Conservation (phyloP, 2,888 invertebrate species). For the Cosmopolites sordidus region DNA sequence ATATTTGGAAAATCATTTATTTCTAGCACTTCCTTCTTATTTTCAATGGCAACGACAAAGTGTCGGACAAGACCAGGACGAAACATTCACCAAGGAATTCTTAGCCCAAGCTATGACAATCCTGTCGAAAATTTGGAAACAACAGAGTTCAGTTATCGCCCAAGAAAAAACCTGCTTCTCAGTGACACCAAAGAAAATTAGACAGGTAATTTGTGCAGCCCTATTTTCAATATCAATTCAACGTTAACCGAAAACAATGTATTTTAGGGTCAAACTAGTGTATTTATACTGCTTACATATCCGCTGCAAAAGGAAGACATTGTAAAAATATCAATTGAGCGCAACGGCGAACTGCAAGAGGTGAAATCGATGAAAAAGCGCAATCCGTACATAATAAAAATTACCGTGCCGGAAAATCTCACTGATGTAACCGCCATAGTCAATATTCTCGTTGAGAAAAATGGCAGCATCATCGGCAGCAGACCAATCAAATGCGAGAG, state of each 20-base stretch:
- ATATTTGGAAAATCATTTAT: too few species aligned
- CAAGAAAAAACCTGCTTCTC: conserved; percentile 63
- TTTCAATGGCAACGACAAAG: conserved; percentile 77
- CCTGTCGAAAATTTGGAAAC: conserved; percentile 55
- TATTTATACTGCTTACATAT: conserved; percentile 73
- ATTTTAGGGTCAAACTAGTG: conserved; percentile 73
- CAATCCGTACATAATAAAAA: conserved; percentile 81
- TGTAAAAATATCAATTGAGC: conserved; percentile 73
- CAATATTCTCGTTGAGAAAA: conserved; percentile 75
- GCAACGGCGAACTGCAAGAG: conserved; percentile 70
- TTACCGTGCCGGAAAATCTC: conserved; percentile 77
- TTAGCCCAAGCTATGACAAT: conserved; percentile 78
- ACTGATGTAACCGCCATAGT: conserved; percentile 79
- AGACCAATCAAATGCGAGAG: conserved; percentile 88
- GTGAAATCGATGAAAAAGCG: conserved; percentile 70
- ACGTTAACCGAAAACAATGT: background rate
- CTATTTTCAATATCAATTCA: too few species aligned
- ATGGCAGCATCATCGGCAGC: conserved; percentile 72
- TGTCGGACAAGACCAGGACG: conserved; percentile 75
- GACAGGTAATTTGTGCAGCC: conserved; percentile 53
- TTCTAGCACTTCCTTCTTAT: conserved; percentile 64
- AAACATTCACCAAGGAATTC: conserved; percentile 78
- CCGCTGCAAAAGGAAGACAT: conserved; percentile 73
- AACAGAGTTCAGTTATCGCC: conserved; percentile 44
- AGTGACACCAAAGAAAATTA: conserved; percentile 71